Percentiles rank a stretch among this genome's conserved stretches.
These are phyloP conservation scores for Drosophila nikananu DNA, from an alignment of 1,140 invertebrate genomes.

Conservation along the genomic window DNA sequence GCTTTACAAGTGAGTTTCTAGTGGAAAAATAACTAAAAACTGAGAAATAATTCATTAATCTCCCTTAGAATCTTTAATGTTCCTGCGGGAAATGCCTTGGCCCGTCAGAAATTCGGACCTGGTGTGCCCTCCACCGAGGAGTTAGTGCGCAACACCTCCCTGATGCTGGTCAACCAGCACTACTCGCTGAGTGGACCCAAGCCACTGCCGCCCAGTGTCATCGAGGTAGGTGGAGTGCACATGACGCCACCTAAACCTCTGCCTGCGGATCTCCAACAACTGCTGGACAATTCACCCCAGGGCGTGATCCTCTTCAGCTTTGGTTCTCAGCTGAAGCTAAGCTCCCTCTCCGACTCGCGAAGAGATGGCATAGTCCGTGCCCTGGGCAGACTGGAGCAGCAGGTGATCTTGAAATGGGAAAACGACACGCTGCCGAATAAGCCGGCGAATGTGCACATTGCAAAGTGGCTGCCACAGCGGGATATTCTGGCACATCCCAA, in stretches of 20 bases:
- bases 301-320: slow-evolving; percentile 91
- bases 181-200: slow-evolving; percentile 87
- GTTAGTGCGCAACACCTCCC: slow-evolving; percentile 87
- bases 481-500: slow-evolving; percentile 91
- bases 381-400: slow-evolving; percentile 87
- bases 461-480: slow-evolving; percentile 90
- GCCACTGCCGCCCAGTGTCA: slow-evolving; percentile 87
- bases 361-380: slow-evolving; percentile 87
- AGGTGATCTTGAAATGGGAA: slow-evolving; percentile 91
- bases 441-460: slow-evolving; percentile 88
- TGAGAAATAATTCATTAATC: neutral
- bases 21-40: neutral
- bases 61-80: slow-evolving; percentile 30
- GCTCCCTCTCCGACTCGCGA: slow-evolving; percentile 87
- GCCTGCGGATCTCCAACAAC: slow-evolving; percentile 87
- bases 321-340: slow-evolving; percentile 89
- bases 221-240: slow-evolving; percentile 90
- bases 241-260: slow-evolving; percentile 86
- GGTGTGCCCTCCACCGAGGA: slow-evolving; percentile 87
- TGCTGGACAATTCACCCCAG: slow-evolving; percentile 88
- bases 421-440: slow-evolving; percentile 86
- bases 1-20: slow-evolving; percentile 66
- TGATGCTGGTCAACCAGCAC: slow-evolving; percentile 89
- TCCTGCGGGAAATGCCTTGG: slow-evolving; percentile 58
- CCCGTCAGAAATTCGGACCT: slow-evolving; percentile 80